phyloP scores from a whole-genome alignment of 2,797 vertebrate genomes.

The Spondyliosoma cantharus region DNA sequence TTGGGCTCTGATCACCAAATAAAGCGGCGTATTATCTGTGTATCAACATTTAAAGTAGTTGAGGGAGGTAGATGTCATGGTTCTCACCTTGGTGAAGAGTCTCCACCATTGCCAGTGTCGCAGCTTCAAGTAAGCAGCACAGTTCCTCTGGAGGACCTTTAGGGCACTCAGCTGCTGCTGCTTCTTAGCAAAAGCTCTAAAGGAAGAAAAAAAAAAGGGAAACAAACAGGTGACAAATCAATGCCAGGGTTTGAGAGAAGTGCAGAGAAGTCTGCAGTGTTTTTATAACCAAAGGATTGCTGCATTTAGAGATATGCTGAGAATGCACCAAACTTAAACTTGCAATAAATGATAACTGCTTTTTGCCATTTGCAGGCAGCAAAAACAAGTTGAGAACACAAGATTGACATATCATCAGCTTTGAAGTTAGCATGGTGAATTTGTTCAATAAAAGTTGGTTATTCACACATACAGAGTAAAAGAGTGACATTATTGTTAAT shows the following conservation, averaged over 20 bases:
- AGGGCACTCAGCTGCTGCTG: constrained; percentile 97
- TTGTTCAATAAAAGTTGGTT: not conserved
- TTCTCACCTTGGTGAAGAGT: constrained; percentile 95
- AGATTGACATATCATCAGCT: not conserved
- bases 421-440: not conserved
- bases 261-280: not conserved
- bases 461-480: too few species aligned
- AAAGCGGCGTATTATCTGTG: not conserved
- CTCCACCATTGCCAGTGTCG: constrained; percentile 99
- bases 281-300: not conserved
- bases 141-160: constrained; percentile 97
- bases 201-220: constrained; percentile 16
- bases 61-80: not conserved
- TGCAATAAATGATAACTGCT: not conserved
- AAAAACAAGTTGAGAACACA: not conserved
- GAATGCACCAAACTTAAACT: not conserved
- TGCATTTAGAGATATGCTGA: not conserved
- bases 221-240: constrained; percentile 5
- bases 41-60: not conserved
- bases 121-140: constrained; percentile 95
- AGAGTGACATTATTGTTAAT: not conserved
- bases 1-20: not conserved
- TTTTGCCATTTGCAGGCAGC: not conserved
- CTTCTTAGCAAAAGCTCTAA: constrained; percentile 96
- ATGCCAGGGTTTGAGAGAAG: not conserved